phyloP scores from a whole-genome alignment of 2,113 vertebrate species.

The Noctilio leporinus region DNA sequence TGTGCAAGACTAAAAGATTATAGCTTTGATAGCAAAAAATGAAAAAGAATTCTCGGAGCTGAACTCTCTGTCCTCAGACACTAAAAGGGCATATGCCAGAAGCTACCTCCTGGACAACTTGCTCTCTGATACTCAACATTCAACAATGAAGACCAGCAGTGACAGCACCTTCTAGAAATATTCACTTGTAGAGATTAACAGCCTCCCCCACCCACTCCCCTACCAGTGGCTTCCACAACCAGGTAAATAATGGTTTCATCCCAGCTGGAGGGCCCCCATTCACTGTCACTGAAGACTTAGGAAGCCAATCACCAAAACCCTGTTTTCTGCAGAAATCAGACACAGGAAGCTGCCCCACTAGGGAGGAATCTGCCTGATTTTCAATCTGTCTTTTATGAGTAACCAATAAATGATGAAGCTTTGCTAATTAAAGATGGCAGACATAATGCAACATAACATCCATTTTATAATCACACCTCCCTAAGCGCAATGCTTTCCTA shows the following conservation, averaged over 20 bases:
- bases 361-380: not conserved
- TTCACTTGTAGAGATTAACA: not conserved
- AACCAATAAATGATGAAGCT: not conserved
- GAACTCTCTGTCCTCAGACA: not conserved
- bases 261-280: not conserved
- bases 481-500: not conserved
- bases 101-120: not conserved
- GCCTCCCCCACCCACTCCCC: fast-evolving
- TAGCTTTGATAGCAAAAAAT: not conserved
- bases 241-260: not conserved
- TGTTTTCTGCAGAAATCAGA: not conserved
- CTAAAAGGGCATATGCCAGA: not conserved
- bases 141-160: not conserved
- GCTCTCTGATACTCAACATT: not conserved
- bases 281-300: not conserved
- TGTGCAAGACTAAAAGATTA: not conserved
- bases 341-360: not conserved
- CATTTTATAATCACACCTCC: not conserved
- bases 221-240: not conserved
- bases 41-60: not conserved
- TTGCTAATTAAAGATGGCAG: not conserved
- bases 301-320: not conserved
- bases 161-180: not conserved
- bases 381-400: not conserved
- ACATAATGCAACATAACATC: not conserved